Conservation (phyloP, 2,113 vertebrate genomes). For the Micromys minutus region DNA sequence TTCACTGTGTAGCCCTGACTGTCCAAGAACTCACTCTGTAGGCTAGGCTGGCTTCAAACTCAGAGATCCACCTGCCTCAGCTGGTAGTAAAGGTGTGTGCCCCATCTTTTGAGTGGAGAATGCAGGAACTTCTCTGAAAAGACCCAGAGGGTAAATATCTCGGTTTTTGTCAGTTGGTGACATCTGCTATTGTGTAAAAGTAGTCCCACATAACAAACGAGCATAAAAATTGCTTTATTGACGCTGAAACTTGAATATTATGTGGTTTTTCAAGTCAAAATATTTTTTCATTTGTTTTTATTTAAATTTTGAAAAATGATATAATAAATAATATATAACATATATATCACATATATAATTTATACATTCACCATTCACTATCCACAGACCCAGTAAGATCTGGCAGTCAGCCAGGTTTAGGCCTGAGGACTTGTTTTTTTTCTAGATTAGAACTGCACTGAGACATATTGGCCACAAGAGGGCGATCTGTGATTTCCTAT, state of each 20-base stretch:
- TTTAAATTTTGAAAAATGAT: background rate
- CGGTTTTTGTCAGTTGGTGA: background rate
- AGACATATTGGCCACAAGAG: background rate
- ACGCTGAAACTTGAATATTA: background rate
- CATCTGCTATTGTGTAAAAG: background rate
- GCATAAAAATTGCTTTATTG: background rate
- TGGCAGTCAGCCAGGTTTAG: background rate
- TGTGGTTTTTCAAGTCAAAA: background rate
- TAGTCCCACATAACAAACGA: background rate
- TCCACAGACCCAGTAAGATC: background rate
- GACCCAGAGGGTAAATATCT: background rate
- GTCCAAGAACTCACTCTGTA: background rate
- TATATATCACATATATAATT: background rate
- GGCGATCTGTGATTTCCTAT: constrained; percentile 22
- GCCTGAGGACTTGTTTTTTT: background rate
- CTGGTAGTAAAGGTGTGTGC: too few species aligned
- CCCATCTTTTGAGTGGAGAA: background rate
- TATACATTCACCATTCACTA: background rate
- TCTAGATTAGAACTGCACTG: background rate
- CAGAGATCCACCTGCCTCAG: too few species aligned
- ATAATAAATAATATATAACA: background rate
- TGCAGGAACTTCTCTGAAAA: background rate
- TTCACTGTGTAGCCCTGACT: background rate
- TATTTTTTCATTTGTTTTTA: background rate
- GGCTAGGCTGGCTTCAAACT: background rate